A percentile compares a stretch with the other conserved stretches of the same genome.
phyloP scores from a whole-genome alignment of 2,888 invertebrate species.

The Eupithecia exiguata region DNA sequence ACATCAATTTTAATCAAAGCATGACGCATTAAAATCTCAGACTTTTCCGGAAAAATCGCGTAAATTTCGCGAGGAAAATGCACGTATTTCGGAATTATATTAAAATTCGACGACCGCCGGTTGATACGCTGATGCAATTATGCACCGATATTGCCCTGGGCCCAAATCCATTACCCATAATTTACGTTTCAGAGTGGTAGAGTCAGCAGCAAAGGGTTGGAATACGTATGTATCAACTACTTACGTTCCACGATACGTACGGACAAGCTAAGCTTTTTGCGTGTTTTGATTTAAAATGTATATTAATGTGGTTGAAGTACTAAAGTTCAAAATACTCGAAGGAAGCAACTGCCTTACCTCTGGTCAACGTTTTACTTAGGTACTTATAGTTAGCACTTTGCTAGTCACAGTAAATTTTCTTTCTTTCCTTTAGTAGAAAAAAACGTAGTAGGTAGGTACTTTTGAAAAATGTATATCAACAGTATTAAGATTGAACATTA shows the following conservation, averaged over 20 bases:
- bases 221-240: background rate
- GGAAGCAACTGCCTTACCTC: no score
- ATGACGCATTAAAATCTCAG: background rate
- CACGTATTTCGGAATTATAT: slow-evolving; percentile 44
- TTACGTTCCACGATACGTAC: background rate
- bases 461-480: no score
- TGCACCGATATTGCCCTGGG: slow-evolving; percentile 71
- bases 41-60: slow-evolving; percentile 7
- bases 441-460: no score
- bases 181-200: slow-evolving; percentile 53
- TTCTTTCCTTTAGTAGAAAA: no score
- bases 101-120: slow-evolving; percentile 55
- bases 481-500: no score
- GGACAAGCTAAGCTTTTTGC: background rate
- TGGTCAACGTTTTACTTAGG: no score
- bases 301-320: no score
- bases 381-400: no score
- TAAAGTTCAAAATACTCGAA: no score
- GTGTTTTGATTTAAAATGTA: no score
- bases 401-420: no score
- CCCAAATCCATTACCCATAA: slow-evolving; percentile 74
- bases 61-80: slow-evolving; percentile 23
- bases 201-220: slow-evolving; percentile 36
- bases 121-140: slow-evolving; percentile 69
- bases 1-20: background rate